Percentiles rank a stretch among this genome's conserved stretches.
phyloP scores from a whole-genome alignment of 1,140 invertebrate genomes.

The Cydia amplana region DNA sequence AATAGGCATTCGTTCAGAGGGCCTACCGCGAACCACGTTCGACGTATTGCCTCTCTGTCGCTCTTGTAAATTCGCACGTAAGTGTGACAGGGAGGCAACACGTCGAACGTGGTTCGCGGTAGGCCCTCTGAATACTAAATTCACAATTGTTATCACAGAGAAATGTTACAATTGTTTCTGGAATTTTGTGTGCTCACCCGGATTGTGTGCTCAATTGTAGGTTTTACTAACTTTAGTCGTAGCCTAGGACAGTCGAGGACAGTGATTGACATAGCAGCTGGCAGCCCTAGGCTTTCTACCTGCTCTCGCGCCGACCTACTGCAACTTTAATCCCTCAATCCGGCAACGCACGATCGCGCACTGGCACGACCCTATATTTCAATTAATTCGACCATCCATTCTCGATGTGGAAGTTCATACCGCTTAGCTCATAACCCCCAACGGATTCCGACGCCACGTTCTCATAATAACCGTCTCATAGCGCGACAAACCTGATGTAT shows the following conservation, averaged over 20 bases:
- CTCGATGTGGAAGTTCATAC: conserved; percentile 56
- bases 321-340: conserved; percentile 73
- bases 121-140: neutral
- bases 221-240: conserved; percentile 10
- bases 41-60: no score
- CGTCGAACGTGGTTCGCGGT: no score
- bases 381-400: conserved; percentile 75
- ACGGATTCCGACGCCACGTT: conserved; percentile 43
- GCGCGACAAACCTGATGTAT: conserved; percentile 17
- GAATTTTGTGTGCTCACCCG: neutral
- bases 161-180: neutral
- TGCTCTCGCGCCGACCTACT: conserved; percentile 60
- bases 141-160: neutral
- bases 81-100: no score
- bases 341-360: conserved; percentile 63
- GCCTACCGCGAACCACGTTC: no score
- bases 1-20: neutral
- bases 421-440: conserved; percentile 56
- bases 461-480: conserved; percentile 43
- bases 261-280: conserved; percentile 27
- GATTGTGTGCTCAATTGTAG: neutral
- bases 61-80: no score
- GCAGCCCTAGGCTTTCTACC: conserved; percentile 43
- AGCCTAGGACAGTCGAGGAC: conserved; percentile 4
- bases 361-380: conserved; percentile 72